These are phyloP conservation scores for Cyclina sinensis DNA, from an alignment of 1,140 invertebrate genomes.

Conservation along the genomic window DNA sequence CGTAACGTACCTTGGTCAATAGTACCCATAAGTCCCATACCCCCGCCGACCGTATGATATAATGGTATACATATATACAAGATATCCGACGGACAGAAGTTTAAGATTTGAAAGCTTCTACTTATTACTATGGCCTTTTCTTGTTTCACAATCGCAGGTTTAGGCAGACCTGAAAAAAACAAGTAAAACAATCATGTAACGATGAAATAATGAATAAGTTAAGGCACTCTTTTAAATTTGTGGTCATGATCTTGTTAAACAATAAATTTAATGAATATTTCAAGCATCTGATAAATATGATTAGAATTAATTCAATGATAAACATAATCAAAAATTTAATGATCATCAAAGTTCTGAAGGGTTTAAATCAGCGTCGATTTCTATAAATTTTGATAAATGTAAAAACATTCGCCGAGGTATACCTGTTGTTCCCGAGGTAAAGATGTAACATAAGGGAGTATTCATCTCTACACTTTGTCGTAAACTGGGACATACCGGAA, in stretches of 20 bases:
- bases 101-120: conserved; percentile 66
- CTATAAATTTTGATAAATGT: too few species aligned
- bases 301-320: too few species aligned
- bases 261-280: too few species aligned
- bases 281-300: too few species aligned
- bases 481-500: conserved; percentile 56
- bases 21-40: conserved; percentile 73
- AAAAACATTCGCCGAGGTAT: too few species aligned
- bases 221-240: too few species aligned
- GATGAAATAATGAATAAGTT: too few species aligned
- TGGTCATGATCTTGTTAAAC: too few species aligned
- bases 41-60: conserved; percentile 80
- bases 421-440: conserved; percentile 82
- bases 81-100: conserved; percentile 70
- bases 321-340: too few species aligned
- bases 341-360: too few species aligned
- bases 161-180: conserved; percentile 71
- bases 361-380: too few species aligned
- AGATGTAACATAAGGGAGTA: conserved; percentile 74
- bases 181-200: too few species aligned
- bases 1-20: conserved; percentile 73
- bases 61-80: conserved; percentile 80
- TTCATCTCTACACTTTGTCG: conserved; percentile 38
- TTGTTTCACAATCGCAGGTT: conserved; percentile 73
- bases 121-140: conserved; percentile 64